Conservation (phyloP, 1,140 invertebrate genomes). For the Temnothorax curvispinosus region DNA sequence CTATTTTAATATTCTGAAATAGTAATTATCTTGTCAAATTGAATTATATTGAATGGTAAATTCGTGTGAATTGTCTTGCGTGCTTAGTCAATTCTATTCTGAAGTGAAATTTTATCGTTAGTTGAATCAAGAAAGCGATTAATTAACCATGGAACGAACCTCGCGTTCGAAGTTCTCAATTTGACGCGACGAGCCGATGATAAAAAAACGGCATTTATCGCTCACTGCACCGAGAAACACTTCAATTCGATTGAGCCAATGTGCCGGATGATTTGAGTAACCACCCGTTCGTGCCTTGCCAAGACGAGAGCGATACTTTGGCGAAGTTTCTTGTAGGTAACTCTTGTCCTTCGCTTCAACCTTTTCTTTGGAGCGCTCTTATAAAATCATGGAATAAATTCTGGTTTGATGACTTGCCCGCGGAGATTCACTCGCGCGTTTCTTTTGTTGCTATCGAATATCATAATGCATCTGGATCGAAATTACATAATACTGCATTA, state of each 20-base stretch:
- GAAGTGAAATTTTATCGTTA: background rate
- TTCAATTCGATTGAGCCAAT: conserved; percentile 67
- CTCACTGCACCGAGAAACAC: conserved; percentile 70
- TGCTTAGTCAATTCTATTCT: background rate
- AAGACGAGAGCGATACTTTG: conserved; percentile 37
- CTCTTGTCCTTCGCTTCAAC: background rate
- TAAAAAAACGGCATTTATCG: conserved; percentile 47
- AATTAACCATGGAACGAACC: conserved; percentile 48
- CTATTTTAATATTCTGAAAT: conserved; percentile 2
- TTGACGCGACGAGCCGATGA: background rate
- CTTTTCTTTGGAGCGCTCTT: conserved; percentile 10
- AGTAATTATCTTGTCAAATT: background rate
- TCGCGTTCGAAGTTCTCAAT: conserved; percentile 8
- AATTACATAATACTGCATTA: background rate
- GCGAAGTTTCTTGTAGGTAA: conserved; percentile 19
- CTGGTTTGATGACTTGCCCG: background rate
- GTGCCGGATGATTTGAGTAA: conserved; percentile 66
- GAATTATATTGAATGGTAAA: background rate
- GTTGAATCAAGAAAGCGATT: conserved; percentile 34
- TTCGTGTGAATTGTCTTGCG: background rate
- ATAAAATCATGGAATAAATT: conserved; percentile 39
- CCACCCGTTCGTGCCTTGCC: conserved; percentile 59
- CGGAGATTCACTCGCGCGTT: background rate
- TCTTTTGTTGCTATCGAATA: conserved; percentile 15
- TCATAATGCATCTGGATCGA: background rate